Base-by-base conservation (phyloP, 1,140 invertebrate species). In the Cyclina sinensis region DNA sequence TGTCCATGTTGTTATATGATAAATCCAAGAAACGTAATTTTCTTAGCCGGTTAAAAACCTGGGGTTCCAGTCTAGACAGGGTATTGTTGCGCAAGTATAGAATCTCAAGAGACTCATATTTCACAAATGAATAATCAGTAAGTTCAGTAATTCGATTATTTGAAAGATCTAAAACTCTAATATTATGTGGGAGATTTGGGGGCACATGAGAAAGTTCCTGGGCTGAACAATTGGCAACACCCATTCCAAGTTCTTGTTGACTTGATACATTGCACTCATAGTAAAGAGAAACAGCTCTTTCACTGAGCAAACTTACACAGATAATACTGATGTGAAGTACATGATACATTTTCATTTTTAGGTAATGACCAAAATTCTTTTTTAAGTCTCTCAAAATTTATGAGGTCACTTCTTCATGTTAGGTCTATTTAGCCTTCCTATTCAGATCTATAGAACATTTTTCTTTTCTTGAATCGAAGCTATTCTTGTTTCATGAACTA, bases 1-100 rank as follows among this genome's bases (percentile, higher is more conserved):
- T 24, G 1, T 54, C 70, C 30, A 94, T 48, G 14, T 90, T 82
- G 80, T 95, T 95, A 59, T 92, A 91, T 65, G 93, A 90, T 14
- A 95, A 86, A 87, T 94, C 93, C n/a, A 95, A 85, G 9, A 86
- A 88, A 35, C 91, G 79, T 37, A 95, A 82, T 18, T 87, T 90
- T 16, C 48, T 35, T n/a, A 94, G 79, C 35, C 89, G 78, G n/a
- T 70, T 65, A 59, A 95, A 93, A 2, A 94, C 93, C 0, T 91
- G 54, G 3, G 32, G 30, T 21, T 92, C 68, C 24, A 95, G 91
- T 21, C 35, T 73, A 14, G 86, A 80, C 37, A 95, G 91, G 46
- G 90, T 80, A 81, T 95, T 95, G 85, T 92, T 92, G 32, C 84
- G 83, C 9, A 95, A 85, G 30, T 89, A 88, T 24, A 95, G 83